Conservation (phyloP, 2,113 vertebrate species). For the Nycticorax nycticorax region DNA sequence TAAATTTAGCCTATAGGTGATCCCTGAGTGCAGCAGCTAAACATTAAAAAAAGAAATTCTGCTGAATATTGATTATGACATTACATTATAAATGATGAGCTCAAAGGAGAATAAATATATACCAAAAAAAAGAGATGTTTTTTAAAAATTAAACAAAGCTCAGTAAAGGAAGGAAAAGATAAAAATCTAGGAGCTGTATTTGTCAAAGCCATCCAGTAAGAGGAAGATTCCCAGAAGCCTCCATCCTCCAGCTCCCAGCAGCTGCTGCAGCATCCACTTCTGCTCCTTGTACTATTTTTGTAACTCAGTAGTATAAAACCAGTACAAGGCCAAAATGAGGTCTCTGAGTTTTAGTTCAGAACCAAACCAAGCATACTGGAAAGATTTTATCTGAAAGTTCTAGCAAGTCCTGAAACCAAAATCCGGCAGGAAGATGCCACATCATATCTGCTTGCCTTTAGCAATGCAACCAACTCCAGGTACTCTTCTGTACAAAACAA, state of each 20-base stretch:
- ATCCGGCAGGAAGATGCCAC: not conserved
- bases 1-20: not conserved
- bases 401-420: not conserved
- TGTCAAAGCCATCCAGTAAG: not conserved
- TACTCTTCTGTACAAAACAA: not conserved
- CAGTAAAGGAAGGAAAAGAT: not conserved
- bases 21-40: not conserved
- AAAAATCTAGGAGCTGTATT: not conserved
- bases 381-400: not conserved
- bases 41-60: not conserved
- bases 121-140: not conserved
- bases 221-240: not conserved
- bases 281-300: not conserved
- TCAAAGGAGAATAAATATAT: not conserved
- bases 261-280: not conserved
- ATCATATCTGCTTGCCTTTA: not conserved
- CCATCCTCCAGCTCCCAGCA: not conserved
- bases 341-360: not conserved
- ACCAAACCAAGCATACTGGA: not conserved
- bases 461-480: not conserved
- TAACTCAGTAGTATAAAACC: not conserved
- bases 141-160: not conserved
- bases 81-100: not conserved
- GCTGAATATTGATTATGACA: not conserved
- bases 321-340: not conserved